phyloP scores from a whole-genome alignment of 2,888 invertebrate genomes.

The Sussaba pulchella region DNA sequence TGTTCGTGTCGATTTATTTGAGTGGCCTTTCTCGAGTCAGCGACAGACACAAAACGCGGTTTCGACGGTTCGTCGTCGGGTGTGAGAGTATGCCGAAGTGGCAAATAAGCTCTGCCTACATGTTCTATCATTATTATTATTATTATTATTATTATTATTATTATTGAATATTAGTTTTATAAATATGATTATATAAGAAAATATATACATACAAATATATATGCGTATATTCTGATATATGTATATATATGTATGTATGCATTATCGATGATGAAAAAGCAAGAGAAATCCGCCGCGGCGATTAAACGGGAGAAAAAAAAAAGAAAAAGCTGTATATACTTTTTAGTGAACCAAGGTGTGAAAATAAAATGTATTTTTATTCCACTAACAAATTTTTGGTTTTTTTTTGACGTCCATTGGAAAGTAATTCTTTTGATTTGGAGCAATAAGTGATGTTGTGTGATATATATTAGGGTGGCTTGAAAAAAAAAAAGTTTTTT shows the following conservation, averaged over 20 bases:
- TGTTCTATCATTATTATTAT: slow-evolving; percentile 77
- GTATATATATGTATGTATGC: slow-evolving; percentile 71
- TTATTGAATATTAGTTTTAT: slow-evolving; percentile 80
- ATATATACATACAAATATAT: slow-evolving; percentile 64
- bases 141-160: slow-evolving; percentile 80
- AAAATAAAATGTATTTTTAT: slow-evolving; percentile 85
- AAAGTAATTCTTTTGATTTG: too few relatives aligned
- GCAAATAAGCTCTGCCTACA: slow-evolving; percentile 78
- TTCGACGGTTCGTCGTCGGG: slow-evolving; percentile 48
- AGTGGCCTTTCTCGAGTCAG: slow-evolving; percentile 81
- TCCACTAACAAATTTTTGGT: slow-evolving; percentile 72
- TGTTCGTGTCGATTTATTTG: slow-evolving; percentile 71
- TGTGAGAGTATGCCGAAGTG: slow-evolving; percentile 55
- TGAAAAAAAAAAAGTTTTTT: too few relatives aligned
- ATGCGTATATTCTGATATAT: background rate
- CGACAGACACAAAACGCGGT: slow-evolving; percentile 71
- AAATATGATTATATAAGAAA: slow-evolving; percentile 74
- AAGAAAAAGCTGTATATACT: slow-evolving; percentile 82
- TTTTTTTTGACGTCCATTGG: background rate
- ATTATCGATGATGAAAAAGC: slow-evolving; percentile 77
- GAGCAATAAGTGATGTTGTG: too few relatives aligned
- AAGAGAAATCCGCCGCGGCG: slow-evolving; percentile 35
- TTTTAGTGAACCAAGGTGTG: slow-evolving; percentile 83
- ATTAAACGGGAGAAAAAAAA: slow-evolving; percentile 47
- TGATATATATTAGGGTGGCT: too few relatives aligned